phyloP scores from a whole-genome alignment of 2,888 invertebrate species.

The Thelaira solivaga region DNA sequence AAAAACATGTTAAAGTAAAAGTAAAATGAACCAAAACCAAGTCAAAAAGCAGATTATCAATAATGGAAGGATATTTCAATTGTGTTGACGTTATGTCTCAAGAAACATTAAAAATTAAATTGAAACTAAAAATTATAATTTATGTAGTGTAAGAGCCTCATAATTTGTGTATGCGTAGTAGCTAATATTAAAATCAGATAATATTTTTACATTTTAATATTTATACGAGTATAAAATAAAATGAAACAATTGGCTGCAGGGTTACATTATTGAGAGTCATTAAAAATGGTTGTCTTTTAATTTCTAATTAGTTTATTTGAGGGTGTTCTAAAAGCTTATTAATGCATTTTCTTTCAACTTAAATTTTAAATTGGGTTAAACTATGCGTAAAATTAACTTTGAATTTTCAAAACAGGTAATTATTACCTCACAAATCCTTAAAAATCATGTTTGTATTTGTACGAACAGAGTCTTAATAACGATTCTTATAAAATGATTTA shows the following conservation, averaged over 20 bases:
- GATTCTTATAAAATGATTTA: no score
- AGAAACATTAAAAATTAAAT: background rate
- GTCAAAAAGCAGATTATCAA: background rate
- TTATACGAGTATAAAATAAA: no score
- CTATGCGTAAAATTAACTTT: conserved; percentile 26
- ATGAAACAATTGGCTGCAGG: no score
- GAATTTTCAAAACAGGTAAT: background rate
- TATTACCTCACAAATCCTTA: no score
- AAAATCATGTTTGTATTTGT: no score
- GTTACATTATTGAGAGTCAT: no score
- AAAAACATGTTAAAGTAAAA: background rate
- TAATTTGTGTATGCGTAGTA: no score
- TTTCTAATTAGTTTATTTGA: background rate
- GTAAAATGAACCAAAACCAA: background rate
- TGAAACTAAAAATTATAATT: background rate
- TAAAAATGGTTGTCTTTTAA: no score
- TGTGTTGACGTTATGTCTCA: conserved; percentile 31
- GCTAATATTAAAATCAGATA: no score
- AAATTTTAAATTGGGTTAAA: conserved; percentile 18
- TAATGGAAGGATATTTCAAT: conserved; percentile 38
- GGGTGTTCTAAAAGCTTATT: background rate
- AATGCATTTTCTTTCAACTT: background rate
- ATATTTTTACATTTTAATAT: no score
- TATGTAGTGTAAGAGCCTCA: background rate
- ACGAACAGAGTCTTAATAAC: no score